Percentiles rank a stretch among this genome's conserved stretches.
These are phyloP conservation scores for Falco rusticolus DNA, from an alignment of 2,797 vertebrate species.

Conservation along the genomic window DNA sequence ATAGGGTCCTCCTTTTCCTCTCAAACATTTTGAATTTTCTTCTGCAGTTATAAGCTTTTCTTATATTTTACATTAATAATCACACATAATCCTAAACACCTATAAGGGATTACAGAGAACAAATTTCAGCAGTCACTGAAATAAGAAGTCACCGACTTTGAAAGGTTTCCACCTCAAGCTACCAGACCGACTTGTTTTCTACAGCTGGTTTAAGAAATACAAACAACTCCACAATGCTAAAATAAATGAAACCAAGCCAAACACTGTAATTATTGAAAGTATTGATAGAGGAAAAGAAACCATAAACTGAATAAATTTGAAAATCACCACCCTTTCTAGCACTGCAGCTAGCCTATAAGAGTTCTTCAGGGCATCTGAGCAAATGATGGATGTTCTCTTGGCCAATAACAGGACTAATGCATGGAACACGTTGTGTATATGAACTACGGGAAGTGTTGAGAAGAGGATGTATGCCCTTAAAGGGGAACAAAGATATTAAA, in stretches of 20 bases:
- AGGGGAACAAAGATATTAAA: neutral
- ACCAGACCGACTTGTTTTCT: neutral
- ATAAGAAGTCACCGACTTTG: neutral
- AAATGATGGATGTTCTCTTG: slow-evolving; percentile 20
- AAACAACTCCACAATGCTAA: neutral
- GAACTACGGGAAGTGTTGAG: neutral
- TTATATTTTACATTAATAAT: neutral
- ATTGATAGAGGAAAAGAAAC: neutral
- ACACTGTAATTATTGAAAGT: neutral
- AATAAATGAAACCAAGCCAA: neutral
- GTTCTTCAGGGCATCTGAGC: neutral
- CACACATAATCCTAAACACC: neutral
- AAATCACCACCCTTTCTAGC: neutral
- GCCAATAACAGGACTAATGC: neutral
- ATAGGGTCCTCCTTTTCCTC: neutral
- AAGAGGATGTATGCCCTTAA: neutral
- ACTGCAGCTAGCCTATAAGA: neutral
- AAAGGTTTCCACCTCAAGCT: neutral
- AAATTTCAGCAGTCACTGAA: neutral
- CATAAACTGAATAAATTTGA: neutral
- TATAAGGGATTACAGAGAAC: neutral
- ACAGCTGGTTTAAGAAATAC: neutral
- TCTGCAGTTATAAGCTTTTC: neutral
- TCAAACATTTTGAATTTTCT: neutral
- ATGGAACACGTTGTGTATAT: neutral